Evolutionary conservation across 2,113 vertebrate genomes (phyloP).

Genomic region (Hystrix brachyura): DNA sequence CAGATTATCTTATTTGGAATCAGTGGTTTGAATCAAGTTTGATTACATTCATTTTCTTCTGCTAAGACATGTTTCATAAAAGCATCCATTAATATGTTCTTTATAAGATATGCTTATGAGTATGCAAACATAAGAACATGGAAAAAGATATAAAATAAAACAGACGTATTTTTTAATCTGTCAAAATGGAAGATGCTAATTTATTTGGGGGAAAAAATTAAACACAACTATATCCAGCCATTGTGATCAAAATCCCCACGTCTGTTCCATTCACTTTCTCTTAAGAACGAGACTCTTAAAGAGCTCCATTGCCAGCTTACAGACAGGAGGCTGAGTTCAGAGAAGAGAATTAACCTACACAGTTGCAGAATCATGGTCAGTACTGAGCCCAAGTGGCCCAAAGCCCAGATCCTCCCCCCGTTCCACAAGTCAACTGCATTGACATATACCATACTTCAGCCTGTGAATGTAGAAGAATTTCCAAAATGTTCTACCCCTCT

Average conservation of each 20-base stretch:
- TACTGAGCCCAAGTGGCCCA: background rate
- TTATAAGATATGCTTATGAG: background rate
- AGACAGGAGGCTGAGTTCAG: background rate
- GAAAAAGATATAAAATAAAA: conserved; percentile 1
- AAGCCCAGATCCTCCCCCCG: background rate
- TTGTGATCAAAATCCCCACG: background rate
- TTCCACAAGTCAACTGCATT: background rate
- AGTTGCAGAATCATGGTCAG: background rate
- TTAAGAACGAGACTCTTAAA: background rate
- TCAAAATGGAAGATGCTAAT: conserved; percentile 17
- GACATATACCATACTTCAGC: background rate
- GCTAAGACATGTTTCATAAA: conserved; percentile 5
- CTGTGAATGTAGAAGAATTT: conserved; percentile 22
- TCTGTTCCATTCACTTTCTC: background rate
- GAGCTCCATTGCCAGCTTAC: background rate
- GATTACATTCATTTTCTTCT: conserved; percentile 33
- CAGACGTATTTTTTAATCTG: conserved; percentile 7
- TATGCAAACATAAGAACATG: conserved; percentile 4
- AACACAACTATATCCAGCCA: background rate
- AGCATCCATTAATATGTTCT: background rate
- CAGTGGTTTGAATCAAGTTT: conserved; percentile 11
- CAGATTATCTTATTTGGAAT: conserved; percentile 42
- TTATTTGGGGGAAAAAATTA: conserved; percentile 24
- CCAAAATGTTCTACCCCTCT: conserved; percentile 43
- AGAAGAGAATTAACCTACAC: background rate